These are phyloP conservation scores for Cheilosia scutellata DNA, from an alignment of 2,888 invertebrate species.

Conservation along the genomic window DNA sequence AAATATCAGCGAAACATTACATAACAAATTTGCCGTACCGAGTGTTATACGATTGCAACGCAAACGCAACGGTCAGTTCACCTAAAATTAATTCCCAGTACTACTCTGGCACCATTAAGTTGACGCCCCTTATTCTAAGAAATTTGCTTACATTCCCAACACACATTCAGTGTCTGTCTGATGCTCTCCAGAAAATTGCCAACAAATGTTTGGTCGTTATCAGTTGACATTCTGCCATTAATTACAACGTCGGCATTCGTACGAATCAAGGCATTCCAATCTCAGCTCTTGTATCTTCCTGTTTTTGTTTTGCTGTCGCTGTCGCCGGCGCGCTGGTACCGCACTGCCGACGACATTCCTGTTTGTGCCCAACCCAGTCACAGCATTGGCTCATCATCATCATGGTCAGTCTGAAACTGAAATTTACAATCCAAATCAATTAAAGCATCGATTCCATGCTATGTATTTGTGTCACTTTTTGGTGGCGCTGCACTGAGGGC, in stretches of 20 bases:
- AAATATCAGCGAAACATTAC: too few species aligned
- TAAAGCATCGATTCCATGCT: conserved; percentile 9
- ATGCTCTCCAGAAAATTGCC: not conserved
- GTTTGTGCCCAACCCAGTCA: conserved; percentile 30
- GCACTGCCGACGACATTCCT: not conserved
- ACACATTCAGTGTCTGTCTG: not conserved
- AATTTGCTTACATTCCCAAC: not conserved
- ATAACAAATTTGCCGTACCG: too few species aligned
- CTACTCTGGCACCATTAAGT: not conserved
- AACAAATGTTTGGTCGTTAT: conserved; percentile 62
- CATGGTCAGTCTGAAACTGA: not conserved
- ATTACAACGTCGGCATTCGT: conserved; percentile 37
- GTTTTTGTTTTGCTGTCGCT: conserved; percentile 5
- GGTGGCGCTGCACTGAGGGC: conserved; percentile 11
- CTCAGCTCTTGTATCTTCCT: conserved; percentile 21
- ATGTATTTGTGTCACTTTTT: conserved; percentile 3
- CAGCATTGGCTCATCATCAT: not conserved
- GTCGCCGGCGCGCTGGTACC: not conserved
- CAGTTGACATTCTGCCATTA: conserved; percentile 68
- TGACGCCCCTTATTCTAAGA: not conserved
- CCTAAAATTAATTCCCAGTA: conserved; percentile 7
- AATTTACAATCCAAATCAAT: conserved; percentile 41
- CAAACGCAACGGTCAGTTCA: too few species aligned
- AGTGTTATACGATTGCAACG: not conserved
- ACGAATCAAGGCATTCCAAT: conserved; percentile 28